phyloP scores from a whole-genome alignment of 2,797 vertebrate species.

The Hydrophis major region DNA sequence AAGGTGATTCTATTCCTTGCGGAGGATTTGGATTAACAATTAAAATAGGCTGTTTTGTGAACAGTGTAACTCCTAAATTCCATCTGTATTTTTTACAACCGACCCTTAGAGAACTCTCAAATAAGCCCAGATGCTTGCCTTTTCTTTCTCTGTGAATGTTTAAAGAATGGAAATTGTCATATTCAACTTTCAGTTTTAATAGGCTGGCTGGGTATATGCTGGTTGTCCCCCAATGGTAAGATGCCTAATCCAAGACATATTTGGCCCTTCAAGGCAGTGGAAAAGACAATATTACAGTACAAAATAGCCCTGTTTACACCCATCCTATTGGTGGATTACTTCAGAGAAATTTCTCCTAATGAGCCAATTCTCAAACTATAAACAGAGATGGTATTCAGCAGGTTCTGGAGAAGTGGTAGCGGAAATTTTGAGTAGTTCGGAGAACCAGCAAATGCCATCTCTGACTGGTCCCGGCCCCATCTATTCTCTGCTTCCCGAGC shows the following conservation, averaged over 20 bases:
- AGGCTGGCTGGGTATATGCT: not conserved
- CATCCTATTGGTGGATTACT: not conserved
- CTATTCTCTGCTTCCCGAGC: too few species aligned
- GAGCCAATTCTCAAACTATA: not conserved
- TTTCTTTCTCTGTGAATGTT: not conserved
- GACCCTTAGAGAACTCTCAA: not conserved
- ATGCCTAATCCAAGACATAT: not conserved
- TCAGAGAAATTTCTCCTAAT: not conserved
- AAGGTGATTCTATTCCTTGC: not conserved
- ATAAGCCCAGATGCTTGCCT: too few species aligned
- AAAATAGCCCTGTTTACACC: not conserved
- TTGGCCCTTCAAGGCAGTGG: not conserved
- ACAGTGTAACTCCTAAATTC: not conserved
- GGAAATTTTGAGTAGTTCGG: too few species aligned
- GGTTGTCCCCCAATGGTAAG: not conserved
- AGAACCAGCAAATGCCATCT: too few species aligned
- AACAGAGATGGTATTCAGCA: too few species aligned
- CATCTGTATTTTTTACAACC: not conserved
- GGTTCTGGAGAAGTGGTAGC: too few species aligned
- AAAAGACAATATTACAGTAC: not conserved
- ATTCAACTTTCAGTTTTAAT: not conserved
- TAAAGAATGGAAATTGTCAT: not conserved
- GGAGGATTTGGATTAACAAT: not conserved
- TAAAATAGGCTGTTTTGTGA: not conserved
- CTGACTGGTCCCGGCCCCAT: too few species aligned